Conservation (phyloP, 1,140 invertebrate genomes). For the Apis laboriosa region DNA sequence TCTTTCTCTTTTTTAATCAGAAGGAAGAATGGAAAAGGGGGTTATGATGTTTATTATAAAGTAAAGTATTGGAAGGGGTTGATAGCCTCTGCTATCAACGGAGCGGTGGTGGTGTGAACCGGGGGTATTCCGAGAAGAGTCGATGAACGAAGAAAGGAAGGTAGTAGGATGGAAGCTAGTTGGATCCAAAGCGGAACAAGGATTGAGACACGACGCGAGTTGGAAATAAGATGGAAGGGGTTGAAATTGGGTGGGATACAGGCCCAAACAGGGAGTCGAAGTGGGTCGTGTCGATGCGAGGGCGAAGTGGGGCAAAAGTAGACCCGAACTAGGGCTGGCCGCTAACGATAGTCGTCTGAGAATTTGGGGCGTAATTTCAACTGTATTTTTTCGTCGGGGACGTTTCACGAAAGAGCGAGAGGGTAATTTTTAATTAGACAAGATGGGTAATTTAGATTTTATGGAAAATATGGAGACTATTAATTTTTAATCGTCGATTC, state of each 20-base stretch:
- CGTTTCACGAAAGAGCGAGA: too few species aligned
- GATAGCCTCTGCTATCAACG: neutral
- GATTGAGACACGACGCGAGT: neutral
- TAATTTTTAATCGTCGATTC: too few species aligned
- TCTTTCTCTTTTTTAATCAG: neutral
- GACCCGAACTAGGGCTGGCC: conserved; percentile 4
- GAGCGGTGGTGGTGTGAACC: neutral
- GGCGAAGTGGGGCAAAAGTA: neutral
- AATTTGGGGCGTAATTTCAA: neutral
- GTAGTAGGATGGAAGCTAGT: neutral
- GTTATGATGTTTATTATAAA: fast-evolving
- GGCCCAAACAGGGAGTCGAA: conserved; percentile 5
- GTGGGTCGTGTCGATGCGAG: neutral
- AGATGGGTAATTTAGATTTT: too few species aligned
- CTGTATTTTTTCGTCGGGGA: too few species aligned
- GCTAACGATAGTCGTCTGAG: neutral
- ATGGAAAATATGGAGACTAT: too few species aligned
- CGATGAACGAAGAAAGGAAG: neutral
- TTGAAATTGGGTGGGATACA: neutral
- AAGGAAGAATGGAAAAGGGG: neutral
- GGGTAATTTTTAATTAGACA: too few species aligned
- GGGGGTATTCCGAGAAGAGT: neutral
- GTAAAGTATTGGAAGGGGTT: neutral
- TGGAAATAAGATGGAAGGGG: conserved; percentile 19
- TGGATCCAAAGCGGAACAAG: neutral